These are phyloP conservation scores for Rhineura floridana DNA, from an alignment of 2,113 vertebrate species.

Conservation along the genomic window DNA sequence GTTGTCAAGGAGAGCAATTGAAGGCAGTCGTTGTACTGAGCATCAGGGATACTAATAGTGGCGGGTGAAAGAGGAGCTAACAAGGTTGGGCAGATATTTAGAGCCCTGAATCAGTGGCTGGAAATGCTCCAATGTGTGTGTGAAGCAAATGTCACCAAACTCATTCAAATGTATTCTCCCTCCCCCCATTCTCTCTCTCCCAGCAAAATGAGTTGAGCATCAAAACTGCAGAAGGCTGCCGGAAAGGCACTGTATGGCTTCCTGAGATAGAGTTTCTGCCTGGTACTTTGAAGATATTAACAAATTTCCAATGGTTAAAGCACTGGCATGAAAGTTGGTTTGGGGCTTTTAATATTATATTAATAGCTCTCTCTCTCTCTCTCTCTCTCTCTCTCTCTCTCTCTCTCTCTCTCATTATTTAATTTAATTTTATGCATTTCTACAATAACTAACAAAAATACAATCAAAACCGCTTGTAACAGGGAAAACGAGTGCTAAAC, in stretches of 20 bases:
- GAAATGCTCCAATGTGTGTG: slow-evolving; percentile 27
- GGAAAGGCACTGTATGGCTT: not conserved
- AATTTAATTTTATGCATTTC: not conserved
- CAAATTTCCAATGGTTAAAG: not conserved
- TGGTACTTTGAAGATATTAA: not conserved
- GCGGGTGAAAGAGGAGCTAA: slow-evolving; percentile 51
- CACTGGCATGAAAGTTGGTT: not conserved
- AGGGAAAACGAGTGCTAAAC: not conserved
- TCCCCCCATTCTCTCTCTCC: not conserved
- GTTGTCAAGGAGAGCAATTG: slow-evolving; percentile 47
- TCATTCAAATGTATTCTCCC: slow-evolving; percentile 14
- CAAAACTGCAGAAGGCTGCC: not conserved
- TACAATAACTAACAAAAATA: not conserved
- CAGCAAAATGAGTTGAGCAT: not conserved
- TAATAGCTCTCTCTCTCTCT: not conserved
- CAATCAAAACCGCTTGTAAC: not conserved
- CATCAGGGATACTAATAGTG: slow-evolving; percentile 39
- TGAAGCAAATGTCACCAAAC: slow-evolving; percentile 28
- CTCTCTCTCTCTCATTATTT: not conserved
- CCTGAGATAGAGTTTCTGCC: not conserved
- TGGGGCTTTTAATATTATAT: not conserved
- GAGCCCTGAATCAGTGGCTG: slow-evolving; percentile 50
- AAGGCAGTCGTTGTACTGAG: slow-evolving; percentile 45
- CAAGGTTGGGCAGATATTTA: slow-evolving; percentile 59
- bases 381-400: not conserved